Evolutionary conservation across 2,113 vertebrate species (phyloP).

Genomic region (Zeus faber): DNA sequence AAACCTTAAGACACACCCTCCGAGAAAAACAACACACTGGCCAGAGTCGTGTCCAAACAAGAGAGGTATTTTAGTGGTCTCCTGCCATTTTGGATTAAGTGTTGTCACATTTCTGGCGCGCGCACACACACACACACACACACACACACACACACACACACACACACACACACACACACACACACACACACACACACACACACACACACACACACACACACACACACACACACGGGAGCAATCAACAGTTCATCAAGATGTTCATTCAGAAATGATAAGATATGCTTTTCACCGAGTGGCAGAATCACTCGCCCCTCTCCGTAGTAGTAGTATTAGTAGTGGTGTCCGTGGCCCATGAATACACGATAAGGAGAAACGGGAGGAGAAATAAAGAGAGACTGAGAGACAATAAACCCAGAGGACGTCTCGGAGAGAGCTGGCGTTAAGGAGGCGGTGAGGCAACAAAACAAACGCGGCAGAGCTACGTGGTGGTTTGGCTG

Average conservation of each 20-base stretch:
- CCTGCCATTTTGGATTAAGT: conserved; percentile 32
- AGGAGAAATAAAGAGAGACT: conserved; percentile 4
- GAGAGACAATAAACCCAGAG: conserved; percentile 33
- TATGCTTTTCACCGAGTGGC: conserved; percentile 40
- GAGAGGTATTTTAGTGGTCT: conserved; percentile 60
- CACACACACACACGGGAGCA: background rate
- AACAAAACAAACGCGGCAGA: conserved; percentile 34
- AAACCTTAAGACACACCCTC: conserved; percentile 19
- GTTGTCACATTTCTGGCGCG: conserved; percentile 57
- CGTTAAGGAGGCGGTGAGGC: conserved; percentile 33
- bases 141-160: conserved; percentile 15
- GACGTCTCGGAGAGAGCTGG: conserved; percentile 39
- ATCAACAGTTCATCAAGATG: conserved; percentile 9
- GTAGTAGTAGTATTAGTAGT: conserved; percentile 49
- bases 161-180: conserved; percentile 21
- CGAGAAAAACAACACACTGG: conserved; percentile 40
- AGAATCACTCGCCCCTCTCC: conserved; percentile 34
- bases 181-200: conserved; percentile 6
- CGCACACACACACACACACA: conserved; percentile 17
- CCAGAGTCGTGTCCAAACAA: conserved; percentile 42
- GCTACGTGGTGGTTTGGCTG: conserved; percentile 52
- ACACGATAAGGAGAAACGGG: conserved; percentile 21
- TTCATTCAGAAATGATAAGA: conserved; percentile 23
- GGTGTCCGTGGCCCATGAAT: conserved; percentile 48
- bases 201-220: conserved; percentile 18